phyloP scores from a whole-genome alignment of 1,140 invertebrate genomes.

The Luehdorfia chinensis region DNA sequence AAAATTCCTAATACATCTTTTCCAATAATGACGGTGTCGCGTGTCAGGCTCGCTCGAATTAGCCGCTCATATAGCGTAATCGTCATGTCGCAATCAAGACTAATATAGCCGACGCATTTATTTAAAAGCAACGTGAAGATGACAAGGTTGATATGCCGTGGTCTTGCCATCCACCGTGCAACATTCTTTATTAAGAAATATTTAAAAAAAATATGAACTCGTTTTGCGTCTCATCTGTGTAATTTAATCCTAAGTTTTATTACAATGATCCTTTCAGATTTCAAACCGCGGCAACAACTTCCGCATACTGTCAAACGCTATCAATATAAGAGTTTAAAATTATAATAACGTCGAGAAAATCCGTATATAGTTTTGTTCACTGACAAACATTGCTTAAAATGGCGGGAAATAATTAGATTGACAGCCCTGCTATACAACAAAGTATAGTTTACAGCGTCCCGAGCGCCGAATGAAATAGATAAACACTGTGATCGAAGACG shows the following conservation, averaged over 20 bases:
- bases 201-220: no score
- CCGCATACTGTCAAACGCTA: no score
- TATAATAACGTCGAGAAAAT: no score
- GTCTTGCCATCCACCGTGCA: background rate
- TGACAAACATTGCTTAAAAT: no score
- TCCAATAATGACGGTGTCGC: conserved; percentile 34
- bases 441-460: conserved; percentile 36
- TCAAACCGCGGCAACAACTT: no score
- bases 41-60: conserved; percentile 40
- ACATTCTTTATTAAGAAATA: conserved; percentile 5
- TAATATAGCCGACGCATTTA: conserved; percentile 30
- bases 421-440: conserved; percentile 27
- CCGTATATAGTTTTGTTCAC: no score
- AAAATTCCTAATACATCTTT: conserved; percentile 27
- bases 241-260: no score
- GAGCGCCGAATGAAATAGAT: conserved; percentile 34
- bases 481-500: conserved; percentile 44
- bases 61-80: conserved; percentile 33
- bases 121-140: conserved; percentile 19
- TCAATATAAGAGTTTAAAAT: no score
- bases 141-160: background rate
- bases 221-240: no score
- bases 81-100: conserved; percentile 32
- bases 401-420: conserved; percentile 13
- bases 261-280: no score